A percentile compares a stretch with the other conserved stretches of the same genome.
Conservation (phyloP, 2,113 vertebrate species). For the Chunga burmeisteri region DNA sequence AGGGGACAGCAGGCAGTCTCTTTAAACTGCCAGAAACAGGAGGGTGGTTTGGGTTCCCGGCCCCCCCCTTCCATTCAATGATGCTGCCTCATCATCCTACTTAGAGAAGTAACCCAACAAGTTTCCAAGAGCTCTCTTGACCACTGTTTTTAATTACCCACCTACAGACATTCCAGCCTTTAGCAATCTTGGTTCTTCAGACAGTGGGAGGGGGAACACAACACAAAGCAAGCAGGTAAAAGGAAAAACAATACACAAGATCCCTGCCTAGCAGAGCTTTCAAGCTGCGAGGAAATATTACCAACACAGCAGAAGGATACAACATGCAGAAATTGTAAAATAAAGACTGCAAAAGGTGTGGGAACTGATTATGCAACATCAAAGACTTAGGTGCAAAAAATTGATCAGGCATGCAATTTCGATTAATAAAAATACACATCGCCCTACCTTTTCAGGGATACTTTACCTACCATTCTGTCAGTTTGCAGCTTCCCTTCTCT, state of each 20-base stretch:
- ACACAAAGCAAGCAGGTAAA: not conserved
- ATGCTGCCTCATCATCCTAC: slow-evolving; percentile 8
- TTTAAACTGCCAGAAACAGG: not conserved
- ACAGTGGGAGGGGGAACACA: not conserved
- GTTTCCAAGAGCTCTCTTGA: slow-evolving; percentile 8
- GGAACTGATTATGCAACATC: not conserved
- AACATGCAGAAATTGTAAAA: not conserved
- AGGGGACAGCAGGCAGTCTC: not conserved
- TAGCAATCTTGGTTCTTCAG: not conserved
- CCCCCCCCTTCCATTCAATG: not conserved
- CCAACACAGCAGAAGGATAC: not conserved
- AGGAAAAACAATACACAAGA: not conserved
- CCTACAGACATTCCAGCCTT: slow-evolving; percentile 19
- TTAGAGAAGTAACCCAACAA: slow-evolving; percentile 19
- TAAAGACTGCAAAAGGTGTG: not conserved
- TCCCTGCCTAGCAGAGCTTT: not conserved
- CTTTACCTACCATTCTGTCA: not conserved
- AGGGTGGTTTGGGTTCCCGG: not conserved
- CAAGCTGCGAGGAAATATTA: not conserved
- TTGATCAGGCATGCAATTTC: not conserved
- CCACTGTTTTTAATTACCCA: slow-evolving; percentile 10
- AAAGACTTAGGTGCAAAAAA: not conserved
- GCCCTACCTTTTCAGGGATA: not conserved
- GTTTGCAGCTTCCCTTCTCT: not conserved
- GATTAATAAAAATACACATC: not conserved